Evolutionary conservation across 2,113 vertebrate species (phyloP).

Genomic region (Antechinus flavipes): DNA sequence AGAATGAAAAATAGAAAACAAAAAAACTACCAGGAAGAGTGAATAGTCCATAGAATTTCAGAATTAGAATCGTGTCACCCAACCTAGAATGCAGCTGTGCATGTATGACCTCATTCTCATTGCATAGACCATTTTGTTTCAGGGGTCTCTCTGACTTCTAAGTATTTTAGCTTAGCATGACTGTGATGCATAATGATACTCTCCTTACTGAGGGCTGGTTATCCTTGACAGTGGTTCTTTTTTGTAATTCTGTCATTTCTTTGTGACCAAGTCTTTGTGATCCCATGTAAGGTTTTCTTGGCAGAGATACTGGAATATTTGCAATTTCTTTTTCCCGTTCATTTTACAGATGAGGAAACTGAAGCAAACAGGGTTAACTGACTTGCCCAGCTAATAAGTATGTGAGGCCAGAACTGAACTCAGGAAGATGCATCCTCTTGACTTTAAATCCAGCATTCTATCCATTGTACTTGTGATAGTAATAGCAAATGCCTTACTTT

Average conservation of each 20-base stretch:
- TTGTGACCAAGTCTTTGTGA: neutral
- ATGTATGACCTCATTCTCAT: neutral
- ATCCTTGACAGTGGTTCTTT: neutral
- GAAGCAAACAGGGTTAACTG: neutral
- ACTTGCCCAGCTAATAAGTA: neutral
- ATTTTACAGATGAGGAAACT: neutral
- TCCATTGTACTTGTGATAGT: neutral
- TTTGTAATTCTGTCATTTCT: neutral
- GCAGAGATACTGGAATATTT: neutral
- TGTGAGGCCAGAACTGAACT: neutral
- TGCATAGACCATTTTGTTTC: neutral
- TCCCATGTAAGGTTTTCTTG: neutral
- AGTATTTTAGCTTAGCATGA: neutral
- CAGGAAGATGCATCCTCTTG: neutral
- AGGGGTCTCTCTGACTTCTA: neutral
- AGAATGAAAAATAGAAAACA: slow-evolving; percentile 11
- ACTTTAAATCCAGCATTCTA: neutral
- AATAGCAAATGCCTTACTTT: neutral
- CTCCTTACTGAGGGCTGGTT: neutral
- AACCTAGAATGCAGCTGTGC: neutral
- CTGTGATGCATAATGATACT: neutral
- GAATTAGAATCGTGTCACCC: neutral
- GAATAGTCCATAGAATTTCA: neutral
- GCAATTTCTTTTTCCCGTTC: neutral
- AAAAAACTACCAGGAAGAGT: neutral